These are phyloP conservation scores for Poecilia velifera DNA, from an alignment of 2,797 vertebrate species.

Conservation along the genomic window DNA sequence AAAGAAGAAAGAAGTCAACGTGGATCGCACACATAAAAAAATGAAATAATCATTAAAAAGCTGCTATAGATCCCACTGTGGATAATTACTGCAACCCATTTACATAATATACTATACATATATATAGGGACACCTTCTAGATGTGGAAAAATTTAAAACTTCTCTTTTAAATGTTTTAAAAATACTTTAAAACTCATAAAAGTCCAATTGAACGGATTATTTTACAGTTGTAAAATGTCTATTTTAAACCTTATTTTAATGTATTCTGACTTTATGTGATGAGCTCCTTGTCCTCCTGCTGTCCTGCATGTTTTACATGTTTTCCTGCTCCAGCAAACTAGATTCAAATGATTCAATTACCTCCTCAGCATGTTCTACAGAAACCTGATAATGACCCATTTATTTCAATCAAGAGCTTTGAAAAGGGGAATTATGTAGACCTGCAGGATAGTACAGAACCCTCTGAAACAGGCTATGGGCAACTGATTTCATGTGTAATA, in stretches of 20 bases:
- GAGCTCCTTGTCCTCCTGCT: not conserved
- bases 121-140: not conserved
- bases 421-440: not conserved
- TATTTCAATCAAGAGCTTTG: not conserved
- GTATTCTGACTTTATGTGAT: not conserved
- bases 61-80: not conserved
- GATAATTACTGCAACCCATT: not conserved
- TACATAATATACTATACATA: not conserved
- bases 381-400: not conserved
- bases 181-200: not conserved
- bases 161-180: not conserved
- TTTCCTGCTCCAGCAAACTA: not conserved
- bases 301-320: not conserved
- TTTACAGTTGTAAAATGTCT: not conserved
- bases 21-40: too few relatives aligned
- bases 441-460: not conserved
- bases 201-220: not conserved
- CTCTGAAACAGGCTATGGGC: not conserved
- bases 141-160: not conserved
- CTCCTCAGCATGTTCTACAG: not conserved
- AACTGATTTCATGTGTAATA: not conserved
- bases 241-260: not conserved
- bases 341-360: constrained; percentile 1
- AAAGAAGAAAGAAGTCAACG: not conserved
- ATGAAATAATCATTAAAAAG: not conserved